Evolutionary conservation across 53 echinoderm and acorn worm genomes (phyloP).

Genomic region (Paelopatides confundens): DNA sequence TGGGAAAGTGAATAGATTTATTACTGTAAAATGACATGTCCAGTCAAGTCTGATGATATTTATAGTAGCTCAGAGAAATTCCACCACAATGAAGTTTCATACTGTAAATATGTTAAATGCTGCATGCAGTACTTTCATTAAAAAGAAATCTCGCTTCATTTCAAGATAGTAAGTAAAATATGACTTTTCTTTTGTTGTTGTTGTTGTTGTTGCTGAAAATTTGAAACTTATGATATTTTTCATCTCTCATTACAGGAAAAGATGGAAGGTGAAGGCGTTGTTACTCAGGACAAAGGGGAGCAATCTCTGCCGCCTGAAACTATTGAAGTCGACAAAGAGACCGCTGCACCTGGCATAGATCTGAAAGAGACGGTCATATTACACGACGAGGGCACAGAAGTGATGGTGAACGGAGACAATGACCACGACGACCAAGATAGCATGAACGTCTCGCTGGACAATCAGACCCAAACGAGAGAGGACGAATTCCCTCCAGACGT

Average conservation of each 20-base stretch:
- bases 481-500: conserved; percentile 45
- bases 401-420: not conserved
- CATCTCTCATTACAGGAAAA: not conserved
- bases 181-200: too few species aligned
- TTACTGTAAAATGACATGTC: too few species aligned
- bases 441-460: conserved; percentile 28
- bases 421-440: not conserved
- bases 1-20: too few species aligned
- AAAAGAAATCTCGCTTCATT: too few species aligned
- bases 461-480: conserved; percentile 29
- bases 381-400: conserved; percentile 13
- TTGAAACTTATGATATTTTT: not conserved
- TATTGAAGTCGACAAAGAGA: not conserved
- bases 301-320: not conserved
- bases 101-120: too few species aligned
- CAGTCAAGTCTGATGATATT: too few species aligned
- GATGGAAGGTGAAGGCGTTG: conserved; percentile 14
- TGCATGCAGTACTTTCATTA: too few species aligned
- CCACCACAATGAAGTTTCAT: too few species aligned
- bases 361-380: conserved; percentile 2
- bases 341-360: not conserved
- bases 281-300: not conserved
- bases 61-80: too few species aligned
- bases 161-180: too few species aligned
- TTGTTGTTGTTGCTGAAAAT: too few species aligned